phyloP scores from a whole-genome alignment of 2,113 vertebrate genomes.

The Rhinichthys klamathensis region DNA sequence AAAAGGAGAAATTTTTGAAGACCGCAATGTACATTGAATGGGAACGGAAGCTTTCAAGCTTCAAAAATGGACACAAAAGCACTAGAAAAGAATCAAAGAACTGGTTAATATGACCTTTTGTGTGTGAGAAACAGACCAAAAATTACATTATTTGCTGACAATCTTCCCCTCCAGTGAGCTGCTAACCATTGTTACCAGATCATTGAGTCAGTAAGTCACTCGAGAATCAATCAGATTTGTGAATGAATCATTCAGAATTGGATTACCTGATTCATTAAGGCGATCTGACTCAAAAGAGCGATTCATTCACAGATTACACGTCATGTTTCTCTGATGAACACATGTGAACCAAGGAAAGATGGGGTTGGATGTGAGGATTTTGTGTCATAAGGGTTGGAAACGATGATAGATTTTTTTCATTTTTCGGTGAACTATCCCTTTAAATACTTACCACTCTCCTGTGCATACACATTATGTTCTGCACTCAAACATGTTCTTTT shows the following conservation, averaged over 20 bases:
- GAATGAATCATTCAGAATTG: neutral
- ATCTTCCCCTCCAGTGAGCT: neutral
- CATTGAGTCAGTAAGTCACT: neutral
- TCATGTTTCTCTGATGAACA: neutral
- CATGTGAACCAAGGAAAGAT: neutral
- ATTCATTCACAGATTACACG: neutral
- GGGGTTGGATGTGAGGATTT: neutral
- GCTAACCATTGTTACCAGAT: neutral
- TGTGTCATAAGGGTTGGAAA: neutral
- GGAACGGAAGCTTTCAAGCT: neutral
- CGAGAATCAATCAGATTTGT: neutral
- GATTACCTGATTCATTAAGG: neutral
- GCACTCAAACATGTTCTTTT: neutral
- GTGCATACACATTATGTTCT: conserved; percentile 1
- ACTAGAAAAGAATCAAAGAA: neutral
- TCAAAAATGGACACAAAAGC: neutral
- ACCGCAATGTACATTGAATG: neutral
- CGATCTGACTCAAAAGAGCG: neutral
- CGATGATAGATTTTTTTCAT: neutral
- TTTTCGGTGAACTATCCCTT: neutral
- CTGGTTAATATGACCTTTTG: neutral
- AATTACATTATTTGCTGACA: neutral
- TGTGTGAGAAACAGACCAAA: neutral
- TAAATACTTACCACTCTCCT: neutral
- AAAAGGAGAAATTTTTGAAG: too few relatives aligned